Evolutionary conservation across 2,113 vertebrate genomes (phyloP).

Genomic region (Neodon shergylaensis): DNA sequence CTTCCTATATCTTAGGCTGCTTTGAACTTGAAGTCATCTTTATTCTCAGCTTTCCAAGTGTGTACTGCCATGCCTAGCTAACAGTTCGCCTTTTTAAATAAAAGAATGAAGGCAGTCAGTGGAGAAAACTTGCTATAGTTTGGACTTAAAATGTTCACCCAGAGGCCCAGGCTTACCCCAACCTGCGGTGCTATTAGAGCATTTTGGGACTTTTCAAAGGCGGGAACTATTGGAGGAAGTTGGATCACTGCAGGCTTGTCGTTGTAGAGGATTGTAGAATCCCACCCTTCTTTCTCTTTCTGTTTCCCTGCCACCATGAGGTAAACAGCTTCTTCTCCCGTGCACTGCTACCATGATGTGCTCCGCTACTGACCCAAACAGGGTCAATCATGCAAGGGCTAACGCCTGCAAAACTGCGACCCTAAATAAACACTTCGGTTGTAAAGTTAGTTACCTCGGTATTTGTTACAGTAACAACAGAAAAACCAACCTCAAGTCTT

Average conservation of each 20-base stretch:
- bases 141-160: background rate
- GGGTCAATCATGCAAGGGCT: background rate
- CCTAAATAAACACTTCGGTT: background rate
- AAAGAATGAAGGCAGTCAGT: background rate
- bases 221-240: background rate
- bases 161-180: background rate
- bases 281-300: background rate
- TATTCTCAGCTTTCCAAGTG: background rate
- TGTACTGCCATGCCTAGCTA: background rate
- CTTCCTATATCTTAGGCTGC: background rate
- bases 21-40: background rate
- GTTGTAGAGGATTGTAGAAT: background rate
- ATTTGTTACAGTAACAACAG: background rate
- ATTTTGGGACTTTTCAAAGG: background rate
- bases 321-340: background rate
- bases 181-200: too few relatives aligned
- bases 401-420: background rate
- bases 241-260: background rate
- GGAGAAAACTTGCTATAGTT: background rate
- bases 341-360: background rate
- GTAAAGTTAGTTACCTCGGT: background rate
- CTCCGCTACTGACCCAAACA: background rate
- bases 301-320: background rate
- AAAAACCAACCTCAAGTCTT: background rate
- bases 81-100: background rate